A percentile compares a stretch with the other conserved stretches of the same genome.
Conservation (phyloP, 2,888 invertebrate species). For the Tinea trinotella region DNA sequence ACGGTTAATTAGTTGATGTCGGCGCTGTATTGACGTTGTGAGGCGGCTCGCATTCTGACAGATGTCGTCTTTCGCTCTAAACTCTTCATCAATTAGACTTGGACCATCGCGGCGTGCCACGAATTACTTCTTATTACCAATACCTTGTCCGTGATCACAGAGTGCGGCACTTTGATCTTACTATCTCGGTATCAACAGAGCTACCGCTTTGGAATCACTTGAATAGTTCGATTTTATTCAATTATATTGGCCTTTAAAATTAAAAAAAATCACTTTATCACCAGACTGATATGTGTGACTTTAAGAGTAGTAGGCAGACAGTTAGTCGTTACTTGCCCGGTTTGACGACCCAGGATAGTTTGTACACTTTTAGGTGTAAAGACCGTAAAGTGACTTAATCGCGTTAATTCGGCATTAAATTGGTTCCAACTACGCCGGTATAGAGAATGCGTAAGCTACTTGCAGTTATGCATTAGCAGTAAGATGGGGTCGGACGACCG, state of each 20-base stretch:
- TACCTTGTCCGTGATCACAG: slow-evolving; percentile 28
- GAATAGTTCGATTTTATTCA: slow-evolving; percentile 12
- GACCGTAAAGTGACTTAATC: too few species aligned
- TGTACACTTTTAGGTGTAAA: too few species aligned
- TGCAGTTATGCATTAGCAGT: too few species aligned
- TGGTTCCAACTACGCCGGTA: too few species aligned
- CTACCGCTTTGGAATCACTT: not conserved
- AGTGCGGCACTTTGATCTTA: slow-evolving; percentile 35
- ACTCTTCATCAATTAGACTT: slow-evolving; percentile 36
- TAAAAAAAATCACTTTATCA: too few species aligned
- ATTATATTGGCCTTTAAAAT: not conserved
- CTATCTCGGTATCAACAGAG: slow-evolving; percentile 13
- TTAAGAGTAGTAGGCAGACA: too few species aligned
- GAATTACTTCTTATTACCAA: slow-evolving; percentile 33
- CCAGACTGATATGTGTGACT: too few species aligned
- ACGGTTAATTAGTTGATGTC: slow-evolving; percentile 16
- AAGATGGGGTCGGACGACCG: too few species aligned
- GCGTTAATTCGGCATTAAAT: too few species aligned
- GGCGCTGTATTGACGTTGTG: slow-evolving; percentile 13
- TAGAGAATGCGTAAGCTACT: too few species aligned
- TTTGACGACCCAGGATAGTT: too few species aligned
- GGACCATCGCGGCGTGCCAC: slow-evolving; percentile 31
- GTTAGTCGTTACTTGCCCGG: too few species aligned
- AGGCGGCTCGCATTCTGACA: slow-evolving; percentile 14
- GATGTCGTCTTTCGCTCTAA: not conserved